A percentile compares a stretch with the other conserved stretches of the same genome.
phyloP scores from a whole-genome alignment of 2,113 vertebrate species.

The Cephalopterus ornatus region DNA sequence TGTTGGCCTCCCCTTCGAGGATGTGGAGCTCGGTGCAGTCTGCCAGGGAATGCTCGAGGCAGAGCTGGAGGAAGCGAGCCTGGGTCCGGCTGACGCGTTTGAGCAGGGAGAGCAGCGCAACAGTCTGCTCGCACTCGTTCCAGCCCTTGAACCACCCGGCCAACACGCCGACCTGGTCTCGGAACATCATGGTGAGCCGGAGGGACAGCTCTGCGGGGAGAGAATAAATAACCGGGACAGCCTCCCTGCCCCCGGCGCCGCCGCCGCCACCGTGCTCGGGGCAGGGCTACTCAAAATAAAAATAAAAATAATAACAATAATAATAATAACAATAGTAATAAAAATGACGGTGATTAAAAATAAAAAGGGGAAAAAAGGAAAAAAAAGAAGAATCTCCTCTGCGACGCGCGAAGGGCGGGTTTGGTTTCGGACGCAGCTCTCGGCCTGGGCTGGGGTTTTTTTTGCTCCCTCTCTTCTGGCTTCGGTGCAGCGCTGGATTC shows the following conservation, averaged over 20 bases:
- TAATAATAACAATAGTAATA: no score
- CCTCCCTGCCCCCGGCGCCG: neutral
- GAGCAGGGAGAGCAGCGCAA: slow-evolving; percentile 92
- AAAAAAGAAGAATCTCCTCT: neutral
- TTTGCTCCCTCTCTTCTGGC: slow-evolving; percentile 34
- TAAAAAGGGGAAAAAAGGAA: no score
- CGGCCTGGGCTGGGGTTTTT: neutral
- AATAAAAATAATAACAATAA: neutral
- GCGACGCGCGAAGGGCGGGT: neutral
- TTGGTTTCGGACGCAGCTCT: slow-evolving; percentile 11
- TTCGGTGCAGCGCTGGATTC: slow-evolving; percentile 47
- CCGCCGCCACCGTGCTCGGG: neutral
- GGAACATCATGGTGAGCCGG: slow-evolving; percentile 96
- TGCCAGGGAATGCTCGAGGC: slow-evolving; percentile 93
- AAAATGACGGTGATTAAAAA: neutral
- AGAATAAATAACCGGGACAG: slow-evolving; percentile 23
- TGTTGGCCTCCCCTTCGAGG: slow-evolving; percentile 95
- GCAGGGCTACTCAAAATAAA: neutral
- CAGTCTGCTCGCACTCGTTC: slow-evolving; percentile 99
- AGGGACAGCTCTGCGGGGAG: slow-evolving; percentile 10
- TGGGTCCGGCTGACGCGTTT: slow-evolving; percentile 96
- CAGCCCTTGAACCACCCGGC: slow-evolving; percentile 99
- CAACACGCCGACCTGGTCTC: slow-evolving; percentile 96
- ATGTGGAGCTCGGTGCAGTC: slow-evolving; percentile 95
- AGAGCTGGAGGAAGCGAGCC: slow-evolving; percentile 97